These are phyloP conservation scores for Idaea straminata DNA, from an alignment of 2,888 invertebrate species.

Conservation along the genomic window DNA sequence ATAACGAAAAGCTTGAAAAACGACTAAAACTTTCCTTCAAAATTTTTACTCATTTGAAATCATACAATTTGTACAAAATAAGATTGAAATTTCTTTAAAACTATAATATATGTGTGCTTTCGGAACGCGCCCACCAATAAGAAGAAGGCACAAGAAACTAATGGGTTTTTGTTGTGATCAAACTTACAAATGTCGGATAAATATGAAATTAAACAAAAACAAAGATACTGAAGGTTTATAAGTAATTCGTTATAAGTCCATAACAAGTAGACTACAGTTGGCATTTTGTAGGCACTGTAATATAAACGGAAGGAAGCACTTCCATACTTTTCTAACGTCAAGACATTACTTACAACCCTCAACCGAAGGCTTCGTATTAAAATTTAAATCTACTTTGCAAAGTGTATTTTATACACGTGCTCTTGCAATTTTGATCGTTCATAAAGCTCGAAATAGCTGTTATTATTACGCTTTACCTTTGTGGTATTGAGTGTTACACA, in stretches of 20 bases:
- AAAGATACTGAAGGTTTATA: too few species aligned
- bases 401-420: conserved; percentile 80
- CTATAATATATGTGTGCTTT: too few species aligned
- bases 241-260: background rate
- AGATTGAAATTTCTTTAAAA: too few species aligned
- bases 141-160: too few species aligned
- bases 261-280: background rate
- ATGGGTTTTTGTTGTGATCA: too few species aligned
- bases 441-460: conserved; percentile 75
- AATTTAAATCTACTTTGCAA: conserved; percentile 81
- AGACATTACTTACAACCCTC: conserved; percentile 76
- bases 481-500: conserved; percentile 75
- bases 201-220: too few species aligned
- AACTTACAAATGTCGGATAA: too few species aligned
- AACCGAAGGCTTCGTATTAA: conserved; percentile 78
- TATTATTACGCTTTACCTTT: conserved; percentile 75
- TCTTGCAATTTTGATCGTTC: conserved; percentile 79
- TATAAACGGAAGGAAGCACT: conserved; percentile 35
- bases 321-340: conserved; percentile 70
- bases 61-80: too few species aligned
- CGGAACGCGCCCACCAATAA: too few species aligned
- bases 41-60: too few species aligned
- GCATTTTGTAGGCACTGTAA: conserved; percentile 16
- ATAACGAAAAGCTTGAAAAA: too few species aligned
- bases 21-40: too few species aligned